Conservation (phyloP, 2,888 invertebrate species). For the Ochropleura leucogaster region DNA sequence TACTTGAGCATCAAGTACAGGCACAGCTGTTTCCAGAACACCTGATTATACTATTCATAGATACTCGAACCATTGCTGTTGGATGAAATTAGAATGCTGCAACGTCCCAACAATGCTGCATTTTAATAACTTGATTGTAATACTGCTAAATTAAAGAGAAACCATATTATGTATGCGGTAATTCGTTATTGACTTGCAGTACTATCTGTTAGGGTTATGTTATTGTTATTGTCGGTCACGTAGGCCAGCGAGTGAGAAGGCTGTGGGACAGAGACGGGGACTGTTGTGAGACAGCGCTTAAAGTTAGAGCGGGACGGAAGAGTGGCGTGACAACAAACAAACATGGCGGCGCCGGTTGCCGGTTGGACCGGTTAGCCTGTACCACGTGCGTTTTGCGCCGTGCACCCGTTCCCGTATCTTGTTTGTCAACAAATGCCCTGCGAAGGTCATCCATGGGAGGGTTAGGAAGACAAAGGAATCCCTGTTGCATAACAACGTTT, state of each 20-base stretch:
- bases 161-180: constrained; percentile 60
- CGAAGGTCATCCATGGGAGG: constrained; percentile 87
- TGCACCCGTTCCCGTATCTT: constrained; percentile 83
- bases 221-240: constrained; percentile 89
- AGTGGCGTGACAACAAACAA: constrained; percentile 90
- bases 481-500: constrained; percentile 75
- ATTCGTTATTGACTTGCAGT: constrained; percentile 67
- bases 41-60: constrained; percentile 47
- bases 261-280: constrained; percentile 71
- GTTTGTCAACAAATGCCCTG: constrained; percentile 90
- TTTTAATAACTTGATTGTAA: constrained; percentile 63
- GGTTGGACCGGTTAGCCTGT: constrained; percentile 85
- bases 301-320: constrained; percentile 76
- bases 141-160: constrained; percentile 61
- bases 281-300: constrained; percentile 65
- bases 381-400: constrained; percentile 88
- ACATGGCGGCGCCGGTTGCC: constrained; percentile 88
- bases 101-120: constrained; percentile 53
- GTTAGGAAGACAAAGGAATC: constrained; percentile 83
- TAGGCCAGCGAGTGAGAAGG: constrained; percentile 80
- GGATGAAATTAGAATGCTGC: constrained; percentile 67
- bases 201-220: constrained; percentile 80
- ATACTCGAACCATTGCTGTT: constrained; percentile 56
- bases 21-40: constrained; percentile 45
- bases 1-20: constrained; percentile 40